Base-by-base conservation (phyloP, 2,797 vertebrate species). In the Melanotaenia parkinsoni region DNA sequence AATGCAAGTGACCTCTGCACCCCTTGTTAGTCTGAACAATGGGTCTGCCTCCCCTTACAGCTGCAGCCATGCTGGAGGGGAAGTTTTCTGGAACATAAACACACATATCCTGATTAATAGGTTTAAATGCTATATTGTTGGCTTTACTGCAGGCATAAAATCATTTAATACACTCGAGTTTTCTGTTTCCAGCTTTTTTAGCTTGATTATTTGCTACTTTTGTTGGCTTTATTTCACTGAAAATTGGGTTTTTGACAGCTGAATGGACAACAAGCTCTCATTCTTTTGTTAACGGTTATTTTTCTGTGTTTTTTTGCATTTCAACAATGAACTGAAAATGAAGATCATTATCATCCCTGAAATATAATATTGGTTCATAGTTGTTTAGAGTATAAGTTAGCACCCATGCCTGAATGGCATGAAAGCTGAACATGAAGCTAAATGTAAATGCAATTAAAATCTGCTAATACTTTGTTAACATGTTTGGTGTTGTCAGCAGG, bases 21-120 rank as follows among this genome's bases (percentile, higher is more conserved):
- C 88, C 77, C 90, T 93, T 86, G 90, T 90, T 91, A 89, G 88
- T 67, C 75, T 63, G 86, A 90, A 92, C 91, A 93, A 92, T 88
- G 68, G 89, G 74, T 80, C 61, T 63, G 86, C 83, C 86, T 89
- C 80, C 87, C 88, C 74, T 76, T 88, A 83, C 88, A 91, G 84
- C 87, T 89, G 90, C 88, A 90, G 81, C 81, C 82, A 33, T 3
- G 81, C 90, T 77, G 81, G 86, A 85, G 88, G 86, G 89, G 81
- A 87, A 85, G 85, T 89, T 88, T 78, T 75, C 59, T 63, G 60
- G 63, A 83, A 87, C 86, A 83, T 65, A 87, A 87, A 87, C 69
- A 83, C 80, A 85, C 82, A 86, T 74, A 64, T 81, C 43, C 38
- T 85, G 74, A 89, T 87, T 87, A 85, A 88, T 83, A 70, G 72